Base-by-base conservation (phyloP, 1,140 invertebrate genomes). In the Plectrocnemia conspersa region DNA sequence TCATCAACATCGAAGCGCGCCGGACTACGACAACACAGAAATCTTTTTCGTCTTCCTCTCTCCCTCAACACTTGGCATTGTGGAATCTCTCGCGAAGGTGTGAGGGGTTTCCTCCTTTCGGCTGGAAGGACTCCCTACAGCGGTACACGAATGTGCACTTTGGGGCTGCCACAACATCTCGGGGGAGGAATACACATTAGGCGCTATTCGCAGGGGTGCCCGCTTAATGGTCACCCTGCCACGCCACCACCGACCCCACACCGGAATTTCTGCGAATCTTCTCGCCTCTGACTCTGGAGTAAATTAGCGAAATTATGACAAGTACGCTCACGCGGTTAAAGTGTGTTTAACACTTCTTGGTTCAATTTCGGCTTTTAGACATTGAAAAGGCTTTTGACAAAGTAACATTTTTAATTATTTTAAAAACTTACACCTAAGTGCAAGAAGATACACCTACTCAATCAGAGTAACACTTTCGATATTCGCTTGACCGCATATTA, bases 121-220 rank as follows among this genome's bases (percentile, higher is more conserved):
- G 41, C 32, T 13, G n/a, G 15, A 24, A 36, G 24, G 16, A 21
- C 13, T n/a, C 18, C 48, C 41, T 22, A 18, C n/a, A 19, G 52
- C 27, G 45, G 56, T 54, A 58, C 56, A 58, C 46, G 56, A 54
- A 58, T 58, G 56, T 54, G 56, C 56, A 58, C 56, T 58, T 58
- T 58, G 52, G 56, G 52, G 44, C 41, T 19, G 22, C 50, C 52
- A 29, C 53, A 55, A 55, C 53, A 55, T 47, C 53, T 47, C 53
- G 23, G 42, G 53, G 42, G 53, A 47, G 53, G 53, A 46, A 47
- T 47, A 55, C 53, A 47, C 53, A 46, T 44, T 54, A 42, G 24
- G 52, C n/a, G 40, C 3, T 18, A 19, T 5, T 25, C 44, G 19
- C 29, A 21, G 19, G 29, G 29, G 44, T 15, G 2, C 35, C 33